These are phyloP conservation scores for Invenusta paracnida DNA, from an alignment of 2,888 invertebrate species.

Conservation along the genomic window DNA sequence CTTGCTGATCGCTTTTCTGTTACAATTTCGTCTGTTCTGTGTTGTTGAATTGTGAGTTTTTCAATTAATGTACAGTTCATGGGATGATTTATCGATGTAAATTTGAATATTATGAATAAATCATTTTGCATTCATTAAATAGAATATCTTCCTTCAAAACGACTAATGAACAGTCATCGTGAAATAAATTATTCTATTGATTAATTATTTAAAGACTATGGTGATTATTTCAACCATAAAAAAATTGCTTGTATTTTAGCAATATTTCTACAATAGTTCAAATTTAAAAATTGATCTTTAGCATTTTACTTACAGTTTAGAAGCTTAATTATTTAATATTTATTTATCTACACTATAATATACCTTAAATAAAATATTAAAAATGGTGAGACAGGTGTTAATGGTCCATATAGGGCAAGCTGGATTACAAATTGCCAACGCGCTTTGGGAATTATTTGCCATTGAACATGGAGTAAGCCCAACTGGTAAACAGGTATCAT, in stretches of 20 bases:
- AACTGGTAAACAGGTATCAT: conserved; percentile 49
- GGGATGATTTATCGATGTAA: too few relatives aligned
- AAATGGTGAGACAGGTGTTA: conserved; percentile 26
- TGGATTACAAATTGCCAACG: conserved; percentile 62
- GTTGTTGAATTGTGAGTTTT: not conserved
- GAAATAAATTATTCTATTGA: not conserved
- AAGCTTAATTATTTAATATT: too few relatives aligned
- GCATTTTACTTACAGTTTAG: too few relatives aligned
- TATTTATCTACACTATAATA: too few relatives aligned
- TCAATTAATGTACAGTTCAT: not conserved
- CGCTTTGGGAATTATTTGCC: conserved; percentile 63
- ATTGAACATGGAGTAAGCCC: conserved; percentile 62
- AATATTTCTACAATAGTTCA: too few relatives aligned
- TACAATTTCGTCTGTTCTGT: not conserved
- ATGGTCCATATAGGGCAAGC: conserved; percentile 61
- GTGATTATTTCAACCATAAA: too few relatives aligned
- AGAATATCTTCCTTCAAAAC: not conserved
- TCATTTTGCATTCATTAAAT: not conserved
- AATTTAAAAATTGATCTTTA: too few relatives aligned
- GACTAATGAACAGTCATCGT: not conserved
- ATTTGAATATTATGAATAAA: not conserved
- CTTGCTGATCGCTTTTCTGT: not conserved
- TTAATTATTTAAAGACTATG: too few relatives aligned
- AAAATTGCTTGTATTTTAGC: too few relatives aligned
- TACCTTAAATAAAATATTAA: too few relatives aligned